A percentile compares a stretch with the other conserved stretches of the same genome.
Conservation (phyloP, 2,113 vertebrate genomes). For the Murina feae region DNA sequence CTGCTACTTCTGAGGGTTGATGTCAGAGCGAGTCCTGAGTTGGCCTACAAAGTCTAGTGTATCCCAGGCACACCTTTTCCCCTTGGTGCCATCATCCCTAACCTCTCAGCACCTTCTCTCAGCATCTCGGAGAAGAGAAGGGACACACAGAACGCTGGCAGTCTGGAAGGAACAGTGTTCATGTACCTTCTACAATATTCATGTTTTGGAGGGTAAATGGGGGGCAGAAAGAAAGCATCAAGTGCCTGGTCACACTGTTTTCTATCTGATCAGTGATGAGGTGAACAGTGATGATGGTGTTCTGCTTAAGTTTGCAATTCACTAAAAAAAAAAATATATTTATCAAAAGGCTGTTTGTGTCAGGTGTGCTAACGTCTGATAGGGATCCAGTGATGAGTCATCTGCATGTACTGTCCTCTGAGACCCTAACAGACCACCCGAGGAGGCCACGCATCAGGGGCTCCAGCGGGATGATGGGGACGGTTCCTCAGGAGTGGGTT, state of each 20-base stretch:
- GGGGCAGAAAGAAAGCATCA: neutral
- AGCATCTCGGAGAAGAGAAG: neutral
- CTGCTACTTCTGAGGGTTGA: constrained; percentile 2
- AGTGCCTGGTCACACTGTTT: accelerated
- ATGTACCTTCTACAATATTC: accelerated
- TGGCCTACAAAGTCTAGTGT: neutral
- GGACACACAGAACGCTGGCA: neutral
- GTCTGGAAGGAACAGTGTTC: neutral
- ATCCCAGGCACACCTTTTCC: neutral
- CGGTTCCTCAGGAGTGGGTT: neutral
- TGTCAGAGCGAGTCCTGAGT: constrained; percentile 54
- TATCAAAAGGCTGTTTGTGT: neutral
- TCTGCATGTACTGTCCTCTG: too few species aligned
- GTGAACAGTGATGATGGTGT: neutral
- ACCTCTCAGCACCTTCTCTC: accelerated
- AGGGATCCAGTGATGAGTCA: neutral
- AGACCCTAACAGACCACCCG: accelerated
- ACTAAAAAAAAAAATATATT: neutral
- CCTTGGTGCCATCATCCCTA: neutral
- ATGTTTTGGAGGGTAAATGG: accelerated
- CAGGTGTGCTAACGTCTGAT: neutral
- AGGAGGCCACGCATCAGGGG: neutral
- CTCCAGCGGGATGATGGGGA: too few species aligned
- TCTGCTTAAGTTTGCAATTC: neutral
- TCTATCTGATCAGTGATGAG: neutral